Percentiles rank a stretch among this genome's conserved stretches.
Conservation (phyloP, 2,113 vertebrate species). For the Tamias sibiricus region DNA sequence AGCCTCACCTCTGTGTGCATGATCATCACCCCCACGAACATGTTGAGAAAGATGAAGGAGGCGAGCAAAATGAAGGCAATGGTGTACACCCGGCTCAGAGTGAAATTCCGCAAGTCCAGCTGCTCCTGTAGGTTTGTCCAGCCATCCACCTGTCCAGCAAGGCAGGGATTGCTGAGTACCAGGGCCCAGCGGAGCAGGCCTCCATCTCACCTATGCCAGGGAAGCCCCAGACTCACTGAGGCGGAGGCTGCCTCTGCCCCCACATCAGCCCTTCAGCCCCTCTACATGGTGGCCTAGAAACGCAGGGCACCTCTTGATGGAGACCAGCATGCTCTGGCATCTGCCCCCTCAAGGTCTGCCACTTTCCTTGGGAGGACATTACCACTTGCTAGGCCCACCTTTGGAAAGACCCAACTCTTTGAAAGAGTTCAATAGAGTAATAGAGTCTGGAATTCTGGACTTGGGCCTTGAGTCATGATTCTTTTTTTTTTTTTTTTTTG, state of each 20-base stretch:
- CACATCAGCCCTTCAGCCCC: neutral
- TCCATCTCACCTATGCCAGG: neutral
- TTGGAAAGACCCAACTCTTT: neutral
- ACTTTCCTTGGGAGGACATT: neutral
- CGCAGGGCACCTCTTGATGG: neutral
- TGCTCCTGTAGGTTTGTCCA: conserved; percentile 78
- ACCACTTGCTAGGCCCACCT: neutral
- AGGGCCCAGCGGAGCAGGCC: neutral
- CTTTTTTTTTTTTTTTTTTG: too few relatives aligned
- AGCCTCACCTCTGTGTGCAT: conserved; percentile 77
- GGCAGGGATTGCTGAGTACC: neutral
- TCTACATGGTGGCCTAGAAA: neutral
- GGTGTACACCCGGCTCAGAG: conserved; percentile 65
- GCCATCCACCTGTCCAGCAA: conserved; percentile 80
- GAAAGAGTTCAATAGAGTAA: neutral
- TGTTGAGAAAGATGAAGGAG: conserved; percentile 82
- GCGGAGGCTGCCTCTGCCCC: neutral
- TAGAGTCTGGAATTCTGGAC: neutral
- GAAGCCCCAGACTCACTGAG: neutral
- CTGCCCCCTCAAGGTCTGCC: neutral
- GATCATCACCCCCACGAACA: conserved; percentile 80
- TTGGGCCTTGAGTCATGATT: neutral
- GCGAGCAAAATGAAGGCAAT: conserved; percentile 79
- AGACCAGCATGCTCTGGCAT: neutral
- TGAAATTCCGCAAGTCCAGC: conserved; percentile 51